These are phyloP conservation scores for Cyrtodaria siliqua DNA, from an alignment of 2,888 invertebrate species.

Conservation along the genomic window DNA sequence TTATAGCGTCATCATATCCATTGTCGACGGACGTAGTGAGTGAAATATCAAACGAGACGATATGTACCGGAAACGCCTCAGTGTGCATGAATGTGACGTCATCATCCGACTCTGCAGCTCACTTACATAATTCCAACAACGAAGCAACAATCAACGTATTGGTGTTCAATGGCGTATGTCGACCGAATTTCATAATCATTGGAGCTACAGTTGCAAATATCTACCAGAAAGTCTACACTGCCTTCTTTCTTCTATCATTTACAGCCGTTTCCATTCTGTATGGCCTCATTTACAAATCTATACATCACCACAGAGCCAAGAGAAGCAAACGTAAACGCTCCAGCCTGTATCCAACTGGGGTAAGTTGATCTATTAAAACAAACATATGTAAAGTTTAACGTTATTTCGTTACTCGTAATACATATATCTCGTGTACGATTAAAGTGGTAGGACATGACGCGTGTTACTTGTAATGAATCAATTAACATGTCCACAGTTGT, in stretches of 20 bases:
- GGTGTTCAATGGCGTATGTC: constrained; percentile 73
- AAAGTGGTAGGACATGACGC: no score
- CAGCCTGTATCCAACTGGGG: constrained; percentile 71
- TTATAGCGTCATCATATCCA: no score
- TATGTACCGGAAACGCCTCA: not conserved
- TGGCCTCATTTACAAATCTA: constrained; percentile 80
- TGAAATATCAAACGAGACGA: not conserved
- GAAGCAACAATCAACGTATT: not conserved
- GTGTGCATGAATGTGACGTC: not conserved
- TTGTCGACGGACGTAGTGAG: no score
- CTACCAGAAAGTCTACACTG: constrained; percentile 82
- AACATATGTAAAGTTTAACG: no score
- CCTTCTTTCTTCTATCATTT: constrained; percentile 81
- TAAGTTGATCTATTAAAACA: constrained; percentile 31
- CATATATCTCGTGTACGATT: no score
- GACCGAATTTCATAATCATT: constrained; percentile 71
- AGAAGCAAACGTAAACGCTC: constrained; percentile 75
- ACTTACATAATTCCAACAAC: not conserved
- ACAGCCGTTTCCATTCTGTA: constrained; percentile 83
- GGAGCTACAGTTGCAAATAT: constrained; percentile 68
- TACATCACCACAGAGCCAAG: constrained; percentile 70
- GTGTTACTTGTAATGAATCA: no score
- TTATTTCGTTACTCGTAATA: no score
- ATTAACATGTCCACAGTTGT: no score
- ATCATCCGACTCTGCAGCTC: no score